Percentiles rank a stretch among this genome's conserved stretches.
These are phyloP conservation scores for Cyphomyrmex costatus DNA, from an alignment of 1,140 invertebrate genomes.

Conservation along the genomic window DNA sequence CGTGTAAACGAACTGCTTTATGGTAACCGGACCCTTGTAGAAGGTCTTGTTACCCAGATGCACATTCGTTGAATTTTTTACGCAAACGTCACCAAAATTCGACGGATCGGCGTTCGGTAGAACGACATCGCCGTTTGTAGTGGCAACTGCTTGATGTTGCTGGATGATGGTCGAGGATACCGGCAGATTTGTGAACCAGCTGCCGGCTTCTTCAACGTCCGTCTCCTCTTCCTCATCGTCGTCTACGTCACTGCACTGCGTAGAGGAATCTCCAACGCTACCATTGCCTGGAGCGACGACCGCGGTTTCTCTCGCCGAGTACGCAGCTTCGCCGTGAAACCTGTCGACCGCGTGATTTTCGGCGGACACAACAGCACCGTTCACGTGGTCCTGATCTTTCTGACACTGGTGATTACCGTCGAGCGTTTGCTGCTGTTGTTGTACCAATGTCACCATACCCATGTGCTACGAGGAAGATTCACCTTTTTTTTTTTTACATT, in stretches of 20 bases:
- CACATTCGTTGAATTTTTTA: constrained; percentile 89
- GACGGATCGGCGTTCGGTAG: constrained; percentile 74
- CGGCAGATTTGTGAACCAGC: constrained; percentile 71
- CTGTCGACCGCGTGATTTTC: background rate
- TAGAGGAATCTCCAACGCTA: constrained; percentile 63
- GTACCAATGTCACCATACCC: constrained; percentile 75
- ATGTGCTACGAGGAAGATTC: constrained; percentile 25
- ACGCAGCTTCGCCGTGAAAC: background rate
- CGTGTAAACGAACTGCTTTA: constrained; percentile 88
- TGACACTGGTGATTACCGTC: constrained; percentile 51
- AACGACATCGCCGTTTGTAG: constrained; percentile 66
- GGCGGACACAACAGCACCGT: background rate
- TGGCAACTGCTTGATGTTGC: constrained; percentile 68
- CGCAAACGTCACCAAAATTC: constrained; percentile 87
- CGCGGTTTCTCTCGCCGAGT: background rate
- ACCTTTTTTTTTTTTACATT: background rate
- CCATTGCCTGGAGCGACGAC: constrained; percentile 26
- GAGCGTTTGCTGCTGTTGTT: constrained; percentile 60
- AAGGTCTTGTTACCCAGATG: constrained; percentile 90
- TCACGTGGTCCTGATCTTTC: constrained; percentile 53
- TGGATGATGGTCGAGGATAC: constrained; percentile 50
- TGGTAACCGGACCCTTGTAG: constrained; percentile 90
- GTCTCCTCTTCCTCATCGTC: constrained; percentile 69
- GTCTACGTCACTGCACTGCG: constrained; percentile 75
- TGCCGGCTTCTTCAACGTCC: constrained; percentile 68